These are phyloP conservation scores for Myotis yumanensis DNA, from an alignment of 2,113 vertebrate species.

Conservation along the genomic window DNA sequence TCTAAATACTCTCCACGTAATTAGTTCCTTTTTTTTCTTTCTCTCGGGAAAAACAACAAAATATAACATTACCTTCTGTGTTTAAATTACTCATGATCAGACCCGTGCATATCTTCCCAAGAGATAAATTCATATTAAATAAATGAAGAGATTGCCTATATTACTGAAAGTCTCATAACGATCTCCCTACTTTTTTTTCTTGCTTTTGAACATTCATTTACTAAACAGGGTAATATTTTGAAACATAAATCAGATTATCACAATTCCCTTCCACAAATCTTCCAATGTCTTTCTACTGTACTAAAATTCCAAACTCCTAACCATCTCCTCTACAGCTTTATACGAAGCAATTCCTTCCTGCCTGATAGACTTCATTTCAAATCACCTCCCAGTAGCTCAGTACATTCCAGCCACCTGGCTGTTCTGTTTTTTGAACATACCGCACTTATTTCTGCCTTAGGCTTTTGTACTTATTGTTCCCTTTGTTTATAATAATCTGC, in stretches of 20 bases:
- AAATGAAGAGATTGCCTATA: not conserved
- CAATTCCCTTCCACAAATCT: not conserved
- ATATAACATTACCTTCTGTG: constrained; percentile 14
- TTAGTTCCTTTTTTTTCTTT: constrained; percentile 16
- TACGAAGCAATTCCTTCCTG: not conserved
- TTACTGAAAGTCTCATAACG: not conserved
- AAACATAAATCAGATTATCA: not conserved
- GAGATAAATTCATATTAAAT: constrained; percentile 3
- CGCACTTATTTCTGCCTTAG: not conserved
- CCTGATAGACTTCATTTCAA: not conserved
- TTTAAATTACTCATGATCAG: not conserved
- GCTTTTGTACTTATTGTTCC: not conserved
- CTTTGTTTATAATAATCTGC: constrained; percentile 6
- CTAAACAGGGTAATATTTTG: not conserved
- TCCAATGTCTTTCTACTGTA: not conserved
- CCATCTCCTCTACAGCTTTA: not conserved
- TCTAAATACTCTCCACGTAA: constrained; percentile 10
- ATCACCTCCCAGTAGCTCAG: not conserved
- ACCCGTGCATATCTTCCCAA: not conserved
- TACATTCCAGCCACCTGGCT: not conserved
- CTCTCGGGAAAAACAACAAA: not conserved
- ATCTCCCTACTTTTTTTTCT: not conserved
- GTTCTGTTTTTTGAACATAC: not conserved
- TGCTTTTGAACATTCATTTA: not conserved
- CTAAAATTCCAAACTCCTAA: not conserved